Evolutionary conservation across 2,888 invertebrate species (phyloP), one percentile per base, ranked within the genome.

Genomic region (Caenorhabditis drosophilae): DNA sequence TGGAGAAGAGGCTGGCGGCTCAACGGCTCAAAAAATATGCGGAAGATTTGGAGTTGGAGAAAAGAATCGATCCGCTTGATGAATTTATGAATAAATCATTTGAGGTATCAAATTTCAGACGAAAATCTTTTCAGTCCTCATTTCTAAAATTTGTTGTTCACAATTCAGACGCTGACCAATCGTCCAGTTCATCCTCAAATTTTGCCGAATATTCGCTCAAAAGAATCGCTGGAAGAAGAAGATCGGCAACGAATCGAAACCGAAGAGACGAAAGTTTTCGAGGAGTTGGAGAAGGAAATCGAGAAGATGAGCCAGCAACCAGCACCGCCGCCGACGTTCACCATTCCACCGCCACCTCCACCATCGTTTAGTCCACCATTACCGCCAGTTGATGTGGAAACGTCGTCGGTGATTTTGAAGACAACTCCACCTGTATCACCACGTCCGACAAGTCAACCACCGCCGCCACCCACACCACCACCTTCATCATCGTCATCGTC

Each of bases 1-100:
- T 75, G 48, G 75, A 72, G 49, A 61, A 57, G 53, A 57, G 52
- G 48, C 55, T 75, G 51, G 72, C 70, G 20, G 72, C 70, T 11
- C 75, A 73, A 48, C 49, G 75, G 36, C 25, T 51, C 42, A 75
- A 72, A 45, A 72, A 68, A 47, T 49, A 63, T 40, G 46, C 53
- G 15, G 57, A 63, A 35, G 57, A 58, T 20, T 23, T 57, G 49
- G 58, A 57, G 22, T 2, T 22, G 36, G 26, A 46, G 42, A 58
- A 50, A 25, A 41, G 40, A 11, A 31, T 63, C 3, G 63, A 58
- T 41, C 46, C 49, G 16, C 27, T 63, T 26, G 63, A 63, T 46
- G 40, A 49, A 26, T 45, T 63, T 18, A 63, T 63, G 63, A 53
- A 34, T 2, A 22, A 18, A 15, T 27, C 44, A 7, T 45, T 27